Evolutionary conservation across 2,113 vertebrate genomes (phyloP).

Genomic region (Melanotaenia duboulayi): DNA sequence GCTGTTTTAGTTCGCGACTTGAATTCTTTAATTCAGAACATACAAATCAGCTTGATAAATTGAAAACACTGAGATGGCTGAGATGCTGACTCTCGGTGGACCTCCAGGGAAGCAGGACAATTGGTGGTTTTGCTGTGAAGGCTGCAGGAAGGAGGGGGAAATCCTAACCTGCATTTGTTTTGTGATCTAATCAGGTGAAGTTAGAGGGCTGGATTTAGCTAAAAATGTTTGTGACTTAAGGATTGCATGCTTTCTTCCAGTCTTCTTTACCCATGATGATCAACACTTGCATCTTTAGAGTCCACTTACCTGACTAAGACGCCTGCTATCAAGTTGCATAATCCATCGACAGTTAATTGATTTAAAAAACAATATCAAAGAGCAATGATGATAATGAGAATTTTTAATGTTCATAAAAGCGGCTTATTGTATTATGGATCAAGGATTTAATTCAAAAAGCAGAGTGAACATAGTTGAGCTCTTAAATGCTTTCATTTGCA

Average conservation of each 20-base stretch:
- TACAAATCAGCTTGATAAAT: constrained; percentile 43
- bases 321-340: constrained; percentile 41
- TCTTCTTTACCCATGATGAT: constrained; percentile 41
- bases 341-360: constrained; percentile 77
- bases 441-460: constrained; percentile 53
- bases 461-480: constrained; percentile 20
- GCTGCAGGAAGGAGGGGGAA: constrained; percentile 33
- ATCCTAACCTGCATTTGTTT: constrained; percentile 60
- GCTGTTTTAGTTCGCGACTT: constrained; percentile 15
- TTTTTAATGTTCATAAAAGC: constrained; percentile 58
- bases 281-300: constrained; percentile 65
- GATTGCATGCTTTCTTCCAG: constrained; percentile 44
- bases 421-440: constrained; percentile 56
- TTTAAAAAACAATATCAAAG: constrained; percentile 69
- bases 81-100: constrained; percentile 39
- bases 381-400: constrained; percentile 62
- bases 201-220: constrained; percentile 53
- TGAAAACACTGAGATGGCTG: too few relatives aligned
- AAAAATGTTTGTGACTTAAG: constrained; percentile 43
- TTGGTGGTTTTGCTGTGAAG: constrained; percentile 47
- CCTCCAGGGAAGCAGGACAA: constrained; percentile 45
- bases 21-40: constrained; percentile 17
- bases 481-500: constrained; percentile 55
- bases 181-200: constrained; percentile 59
- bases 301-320: constrained; percentile 69